Percentiles rank a stretch among this genome's conserved stretches.
phyloP scores from a whole-genome alignment of 1,140 invertebrate genomes.

The Streblospio benedicti region DNA sequence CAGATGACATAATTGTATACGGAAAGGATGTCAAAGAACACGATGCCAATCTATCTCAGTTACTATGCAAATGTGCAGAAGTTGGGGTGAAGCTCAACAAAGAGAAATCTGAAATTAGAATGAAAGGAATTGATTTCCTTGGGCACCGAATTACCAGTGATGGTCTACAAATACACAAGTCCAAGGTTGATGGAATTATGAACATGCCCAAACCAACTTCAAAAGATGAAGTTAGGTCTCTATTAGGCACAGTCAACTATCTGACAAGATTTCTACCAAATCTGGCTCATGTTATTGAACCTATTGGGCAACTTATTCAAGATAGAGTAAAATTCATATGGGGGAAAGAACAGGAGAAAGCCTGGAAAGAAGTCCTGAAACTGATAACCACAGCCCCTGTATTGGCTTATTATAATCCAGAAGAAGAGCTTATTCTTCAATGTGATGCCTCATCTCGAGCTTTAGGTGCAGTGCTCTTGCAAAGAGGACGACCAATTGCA shows the following conservation, averaged over 20 bases:
- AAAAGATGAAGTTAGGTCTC: slow-evolving; percentile 18
- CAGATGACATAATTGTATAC: slow-evolving; percentile 28
- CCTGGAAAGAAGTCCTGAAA: slow-evolving; percentile 4
- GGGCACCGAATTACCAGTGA: slow-evolving; percentile 34
- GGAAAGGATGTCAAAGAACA: background rate
- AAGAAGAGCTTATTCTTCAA: slow-evolving; percentile 24
- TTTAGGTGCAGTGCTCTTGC: slow-evolving; percentile 33
- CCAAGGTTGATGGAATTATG: slow-evolving; percentile 38
- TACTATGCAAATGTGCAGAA: slow-evolving; percentile 37
- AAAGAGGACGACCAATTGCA: slow-evolving; percentile 23
- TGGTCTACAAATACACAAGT: slow-evolving; percentile 39
- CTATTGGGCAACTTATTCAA: slow-evolving; percentile 9
- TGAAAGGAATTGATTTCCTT: slow-evolving; percentile 4
- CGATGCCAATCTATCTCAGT: slow-evolving; percentile 11
- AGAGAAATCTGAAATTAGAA: slow-evolving; percentile 25
- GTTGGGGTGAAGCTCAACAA: slow-evolving; percentile 39
- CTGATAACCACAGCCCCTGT: slow-evolving; percentile 12
- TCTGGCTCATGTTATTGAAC: background rate
- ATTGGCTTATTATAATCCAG: slow-evolving; percentile 28
- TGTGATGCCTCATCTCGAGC: slow-evolving; percentile 33
- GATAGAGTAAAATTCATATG: slow-evolving; percentile 16
- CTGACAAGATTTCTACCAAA: slow-evolving; percentile 21
- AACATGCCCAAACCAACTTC: slow-evolving; percentile 18
- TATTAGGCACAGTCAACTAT: slow-evolving; percentile 28
- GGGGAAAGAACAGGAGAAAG: slow-evolving; percentile 11